These are phyloP conservation scores for Eufriesea mexicana DNA, from an alignment of 1,140 invertebrate genomes.

Conservation along the genomic window DNA sequence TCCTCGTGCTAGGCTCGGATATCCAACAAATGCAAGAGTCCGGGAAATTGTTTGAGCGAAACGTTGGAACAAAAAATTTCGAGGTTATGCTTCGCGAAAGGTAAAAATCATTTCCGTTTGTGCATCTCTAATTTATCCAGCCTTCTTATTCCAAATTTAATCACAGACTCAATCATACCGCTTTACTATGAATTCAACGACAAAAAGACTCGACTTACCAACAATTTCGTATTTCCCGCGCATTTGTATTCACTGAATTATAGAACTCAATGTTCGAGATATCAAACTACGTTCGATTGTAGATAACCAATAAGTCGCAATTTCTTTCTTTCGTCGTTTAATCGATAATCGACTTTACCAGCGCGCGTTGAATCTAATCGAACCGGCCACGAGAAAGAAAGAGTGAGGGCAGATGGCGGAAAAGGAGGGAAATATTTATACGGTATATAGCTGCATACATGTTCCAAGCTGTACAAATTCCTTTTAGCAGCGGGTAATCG, in stretches of 20 bases:
- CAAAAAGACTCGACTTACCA: not conserved
- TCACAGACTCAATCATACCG: not conserved
- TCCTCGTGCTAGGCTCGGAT: constrained; percentile 2
- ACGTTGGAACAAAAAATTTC: not conserved
- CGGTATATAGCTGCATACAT: not conserved
- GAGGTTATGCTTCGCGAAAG: not conserved
- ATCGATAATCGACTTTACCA: not conserved
- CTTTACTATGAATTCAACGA: constrained; percentile 16
- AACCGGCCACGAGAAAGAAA: not conserved
- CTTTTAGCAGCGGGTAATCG: constrained; percentile 21
- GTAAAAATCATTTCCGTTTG: not conserved
- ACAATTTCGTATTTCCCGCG: not conserved
- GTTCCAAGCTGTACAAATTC: constrained; percentile 25
- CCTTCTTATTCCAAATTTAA: constrained; percentile 17
- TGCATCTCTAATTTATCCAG: not conserved
- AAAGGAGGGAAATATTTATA: constrained; percentile 18
- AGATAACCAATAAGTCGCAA: not conserved
- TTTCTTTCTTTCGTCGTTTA: not conserved
- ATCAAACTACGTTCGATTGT: too few relatives aligned
- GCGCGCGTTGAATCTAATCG: not conserved
- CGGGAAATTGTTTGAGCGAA: constrained; percentile 7
- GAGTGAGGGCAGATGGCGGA: not conserved
- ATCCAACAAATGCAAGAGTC: constrained; percentile 2
- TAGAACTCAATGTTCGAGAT: not conserved
- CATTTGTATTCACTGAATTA: not conserved